phyloP scores from a whole-genome alignment of 1,140 invertebrate species.

The Marisa cornuarietis region DNA sequence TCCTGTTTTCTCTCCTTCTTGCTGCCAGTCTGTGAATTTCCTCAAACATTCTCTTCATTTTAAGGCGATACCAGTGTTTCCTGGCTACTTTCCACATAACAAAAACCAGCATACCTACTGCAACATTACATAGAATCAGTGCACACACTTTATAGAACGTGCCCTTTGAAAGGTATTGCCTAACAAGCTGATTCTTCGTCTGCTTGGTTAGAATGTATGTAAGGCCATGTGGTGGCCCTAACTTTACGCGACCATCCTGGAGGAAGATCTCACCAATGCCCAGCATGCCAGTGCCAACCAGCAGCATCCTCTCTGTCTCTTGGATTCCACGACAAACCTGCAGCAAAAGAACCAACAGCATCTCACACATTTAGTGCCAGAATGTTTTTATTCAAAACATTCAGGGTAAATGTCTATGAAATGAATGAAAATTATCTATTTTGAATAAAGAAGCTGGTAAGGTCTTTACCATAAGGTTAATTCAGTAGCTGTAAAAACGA shows the following conservation, averaged over 20 bases:
- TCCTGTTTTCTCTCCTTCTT: slow-evolving; percentile 14
- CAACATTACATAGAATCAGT: slow-evolving; percentile 44
- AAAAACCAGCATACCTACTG: slow-evolving; percentile 39
- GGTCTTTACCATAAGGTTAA: too few relatives aligned
- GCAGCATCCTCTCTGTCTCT: slow-evolving; percentile 63
- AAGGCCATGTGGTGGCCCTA: slow-evolving; percentile 50
- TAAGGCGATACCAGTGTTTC: slow-evolving; percentile 28
- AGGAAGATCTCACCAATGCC: slow-evolving; percentile 62
- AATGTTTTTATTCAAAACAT: neutral
- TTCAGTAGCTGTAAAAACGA: too few relatives aligned
- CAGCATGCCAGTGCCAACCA: slow-evolving; percentile 55
- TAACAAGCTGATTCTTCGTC: slow-evolving; percentile 54
- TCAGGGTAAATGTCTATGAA: neutral
- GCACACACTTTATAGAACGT: slow-evolving; percentile 49
- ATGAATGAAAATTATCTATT: neutral
- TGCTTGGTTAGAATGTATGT: slow-evolving; percentile 60
- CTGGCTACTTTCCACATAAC: slow-evolving; percentile 44
- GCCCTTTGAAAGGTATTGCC: slow-evolving; percentile 43
- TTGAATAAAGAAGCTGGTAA: neutral
- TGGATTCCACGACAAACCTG: slow-evolving; percentile 51
- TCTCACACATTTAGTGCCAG: neutral
- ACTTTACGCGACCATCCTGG: slow-evolving; percentile 49
- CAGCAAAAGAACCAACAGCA: neutral
- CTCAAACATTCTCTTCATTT: slow-evolving; percentile 29
- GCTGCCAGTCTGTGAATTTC: slow-evolving; percentile 28